These are phyloP conservation scores for Drosophila putrida DNA, from an alignment of 2,888 invertebrate species.

Conservation along the genomic window DNA sequence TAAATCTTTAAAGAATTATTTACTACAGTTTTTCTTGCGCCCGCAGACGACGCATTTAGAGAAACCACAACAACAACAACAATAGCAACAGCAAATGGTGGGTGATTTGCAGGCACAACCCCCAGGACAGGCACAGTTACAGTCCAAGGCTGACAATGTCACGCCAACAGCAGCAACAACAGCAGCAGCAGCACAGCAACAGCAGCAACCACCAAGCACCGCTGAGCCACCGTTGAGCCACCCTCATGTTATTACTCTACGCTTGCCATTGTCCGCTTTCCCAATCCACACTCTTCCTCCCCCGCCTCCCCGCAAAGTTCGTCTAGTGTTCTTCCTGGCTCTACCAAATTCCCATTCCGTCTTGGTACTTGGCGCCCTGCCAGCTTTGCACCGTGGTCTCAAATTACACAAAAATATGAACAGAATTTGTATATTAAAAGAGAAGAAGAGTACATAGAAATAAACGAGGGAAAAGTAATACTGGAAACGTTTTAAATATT, in stretches of 20 bases:
- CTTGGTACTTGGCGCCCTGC: constrained; percentile 64
- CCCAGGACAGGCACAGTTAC: constrained; percentile 41
- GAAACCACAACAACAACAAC: constrained; percentile 37
- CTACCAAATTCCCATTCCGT: constrained; percentile 44
- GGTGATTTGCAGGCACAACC: constrained; percentile 75
- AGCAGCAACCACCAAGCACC: constrained; percentile 64
- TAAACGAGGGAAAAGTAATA: too few relatives aligned
- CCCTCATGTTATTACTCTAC: constrained; percentile 73
- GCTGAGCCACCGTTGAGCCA: constrained; percentile 72
- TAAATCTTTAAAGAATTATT: constrained; percentile 82
- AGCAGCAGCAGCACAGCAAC: constrained; percentile 43
- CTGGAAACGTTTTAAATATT: too few relatives aligned
- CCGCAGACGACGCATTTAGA: constrained; percentile 51
- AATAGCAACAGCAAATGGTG: constrained; percentile 57
- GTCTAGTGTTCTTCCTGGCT: constrained; percentile 33
- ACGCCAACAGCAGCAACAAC: constrained; percentile 47
- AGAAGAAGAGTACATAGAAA: too few relatives aligned
- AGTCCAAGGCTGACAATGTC: constrained; percentile 62
- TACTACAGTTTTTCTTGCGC: constrained; percentile 69
- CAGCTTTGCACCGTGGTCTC: constrained; percentile 51
- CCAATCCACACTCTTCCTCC: not conserved
- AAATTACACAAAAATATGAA: not conserved
- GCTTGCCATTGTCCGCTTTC: constrained; percentile 65
- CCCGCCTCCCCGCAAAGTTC: constrained; percentile 3
- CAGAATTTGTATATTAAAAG: not conserved